These are phyloP conservation scores for Cirrhinus molitorella DNA, from an alignment of 2,797 vertebrate genomes.

Conservation along the genomic window DNA sequence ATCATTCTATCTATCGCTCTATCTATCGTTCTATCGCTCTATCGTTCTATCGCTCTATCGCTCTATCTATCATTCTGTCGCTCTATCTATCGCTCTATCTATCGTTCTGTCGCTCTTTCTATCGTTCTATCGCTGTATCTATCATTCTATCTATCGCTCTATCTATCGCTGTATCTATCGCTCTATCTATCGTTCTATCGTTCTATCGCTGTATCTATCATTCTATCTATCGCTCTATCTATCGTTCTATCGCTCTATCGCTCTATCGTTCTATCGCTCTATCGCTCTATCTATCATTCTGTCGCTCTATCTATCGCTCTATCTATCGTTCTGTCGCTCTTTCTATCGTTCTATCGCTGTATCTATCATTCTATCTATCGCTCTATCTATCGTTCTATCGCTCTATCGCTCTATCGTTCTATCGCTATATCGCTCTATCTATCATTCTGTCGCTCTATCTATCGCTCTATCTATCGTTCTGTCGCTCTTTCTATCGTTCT, in stretches of 20 bases:
- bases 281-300: background rate
- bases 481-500: background rate
- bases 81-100: background rate
- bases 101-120: background rate
- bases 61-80: background rate
- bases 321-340: background rate
- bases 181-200: rapidly evolving
- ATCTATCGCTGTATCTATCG: background rate
- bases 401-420: too few relatives aligned
- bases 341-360: too few relatives aligned
- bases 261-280: background rate
- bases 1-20: background rate
- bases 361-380: too few relatives aligned
- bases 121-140: background rate
- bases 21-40: background rate
- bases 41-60: background rate
- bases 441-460: background rate
- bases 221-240: background rate
- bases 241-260: background rate
- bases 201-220: background rate
- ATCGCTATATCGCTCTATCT: too few relatives aligned
- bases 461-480: background rate
- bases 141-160: background rate
- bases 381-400: too few relatives aligned
- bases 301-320: background rate